A percentile compares a stretch with the other conserved stretches of the same genome.
These are phyloP conservation scores for Coccyzus lansbergi DNA, from an alignment of 2,797 vertebrate species.

Conservation along the genomic window DNA sequence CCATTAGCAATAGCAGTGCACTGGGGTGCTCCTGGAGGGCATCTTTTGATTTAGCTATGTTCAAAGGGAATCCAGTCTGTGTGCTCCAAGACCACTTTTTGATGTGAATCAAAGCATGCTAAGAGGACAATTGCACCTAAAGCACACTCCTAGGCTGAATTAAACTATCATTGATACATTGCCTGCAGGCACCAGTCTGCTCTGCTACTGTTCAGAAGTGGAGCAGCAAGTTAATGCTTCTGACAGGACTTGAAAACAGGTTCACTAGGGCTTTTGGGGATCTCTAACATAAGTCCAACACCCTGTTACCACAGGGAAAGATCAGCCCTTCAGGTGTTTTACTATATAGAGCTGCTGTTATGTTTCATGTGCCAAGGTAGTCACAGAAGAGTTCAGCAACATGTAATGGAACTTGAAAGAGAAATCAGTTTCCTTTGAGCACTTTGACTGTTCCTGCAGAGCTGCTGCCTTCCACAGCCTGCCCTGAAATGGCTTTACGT, in stretches of 20 bases:
- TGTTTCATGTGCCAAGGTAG: background rate
- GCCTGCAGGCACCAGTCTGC: background rate
- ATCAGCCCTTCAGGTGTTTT: background rate
- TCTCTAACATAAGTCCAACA: background rate
- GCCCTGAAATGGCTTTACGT: background rate
- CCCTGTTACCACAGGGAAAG: background rate
- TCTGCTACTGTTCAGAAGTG: background rate
- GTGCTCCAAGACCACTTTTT: background rate
- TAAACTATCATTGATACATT: background rate
- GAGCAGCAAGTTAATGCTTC: background rate
- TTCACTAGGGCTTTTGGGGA: background rate
- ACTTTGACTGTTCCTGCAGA: background rate
- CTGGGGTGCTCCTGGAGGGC: background rate
- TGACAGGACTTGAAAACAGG: background rate
- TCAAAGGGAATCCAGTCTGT: background rate
- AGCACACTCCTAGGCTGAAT: background rate
- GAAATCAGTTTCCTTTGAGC: background rate
- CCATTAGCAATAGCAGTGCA: background rate
- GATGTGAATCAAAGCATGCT: background rate
- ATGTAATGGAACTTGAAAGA: background rate
- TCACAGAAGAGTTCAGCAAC: background rate
- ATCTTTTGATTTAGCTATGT: background rate
- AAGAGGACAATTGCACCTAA: background rate
- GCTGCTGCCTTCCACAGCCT: background rate
- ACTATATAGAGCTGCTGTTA: fast-evolving